Evolutionary conservation across 2,113 vertebrate genomes (phyloP), one percentile per base, ranked within the genome.

Genomic region (Lota lota): DNA sequence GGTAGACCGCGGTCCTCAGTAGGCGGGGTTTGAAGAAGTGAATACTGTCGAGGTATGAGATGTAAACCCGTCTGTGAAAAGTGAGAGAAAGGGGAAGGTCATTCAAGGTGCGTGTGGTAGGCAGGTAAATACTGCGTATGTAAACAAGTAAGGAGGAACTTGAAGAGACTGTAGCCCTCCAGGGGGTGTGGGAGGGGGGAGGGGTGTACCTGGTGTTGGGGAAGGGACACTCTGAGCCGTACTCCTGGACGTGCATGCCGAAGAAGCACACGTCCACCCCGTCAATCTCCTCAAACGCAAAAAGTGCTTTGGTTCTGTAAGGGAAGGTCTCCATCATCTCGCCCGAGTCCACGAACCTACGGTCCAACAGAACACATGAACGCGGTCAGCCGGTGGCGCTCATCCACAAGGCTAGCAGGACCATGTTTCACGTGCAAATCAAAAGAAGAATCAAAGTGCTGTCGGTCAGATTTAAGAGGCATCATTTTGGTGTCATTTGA

Each of bases 271-370:
- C 96, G 0, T 99, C 97, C 50, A 95, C 95, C 0, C 97, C 97
- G 0, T 99, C 96, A 2, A 99, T 99, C 91, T 99, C 97, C 86
- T 99, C 97, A 68, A 99, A 99, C 0, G 97, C 97, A 85, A 99
- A 99, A 85, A 99, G 95, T 78, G 97, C 97, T 95, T 99, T 99
- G 91, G 97, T 99, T 88, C 96, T 95, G 86, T 99, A 99, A 1
- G 97, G 97, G 89, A 99, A 99, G 74, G 87, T 94, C 10, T 98
- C 97, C 0, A 93, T 77, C 97, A 99, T 99, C 81, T 99, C 97
- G 0, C 95, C 96, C 20, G 95, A 93, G 74, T 98, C 96, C 80
- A 99, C 97, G 90, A 99, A 99, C 85, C 97, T 99, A 87, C 14
- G 62, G 54, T 65, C 5, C 53, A 56, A 56, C 16, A 56, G n/a